Evolutionary conservation across 2,888 invertebrate genomes (phyloP), one percentile per base, ranked within the genome.

Genomic region (Drosophila subsilvestris): DNA sequence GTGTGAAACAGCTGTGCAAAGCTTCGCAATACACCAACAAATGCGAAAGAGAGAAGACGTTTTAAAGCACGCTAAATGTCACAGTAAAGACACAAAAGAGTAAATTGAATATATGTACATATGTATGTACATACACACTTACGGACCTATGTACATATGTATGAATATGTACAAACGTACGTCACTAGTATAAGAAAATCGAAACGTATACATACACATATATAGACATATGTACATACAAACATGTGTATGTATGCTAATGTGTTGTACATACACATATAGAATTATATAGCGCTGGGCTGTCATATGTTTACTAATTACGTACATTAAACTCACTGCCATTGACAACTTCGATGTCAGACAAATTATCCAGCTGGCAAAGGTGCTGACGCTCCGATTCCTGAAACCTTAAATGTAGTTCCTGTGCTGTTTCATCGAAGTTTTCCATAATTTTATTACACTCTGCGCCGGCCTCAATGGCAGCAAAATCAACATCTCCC

Each of bases 401-500:
- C 48, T 49, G 27, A 18, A 74, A 74, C 27, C 22, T 43, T 8
- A 25, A 9, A 18, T 59, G 57, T 17, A 17, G 25, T 17, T 55
- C 37, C 50, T 49, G 29, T 17, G 27, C 29, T 25, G 43, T 17
- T 42, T 49, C 43, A 56, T 82, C 79, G 47, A 83, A 75, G 42
- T 65, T 66, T 32, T 86, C 89, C 42, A 74, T 76, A 17, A 76
- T 75, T 53, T 85, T 57, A 50, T 50, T 69, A 25, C 47, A 79
- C 1, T 56, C 70, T 17, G 76, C 63, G 8, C 78, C 76, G 12
- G 90, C 91, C 65, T 91, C 91, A 32, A 89, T 72, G 51, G 90
- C 89, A 45, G 82, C 89, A 85, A 91, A 91, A 90, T 91, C 91
- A 67, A 91, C 87, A 55, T 78, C 82, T n/a, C 45, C 10, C 10